phyloP scores from a whole-genome alignment of 2,113 vertebrate genomes.

The Thryonomys swinderianus region DNA sequence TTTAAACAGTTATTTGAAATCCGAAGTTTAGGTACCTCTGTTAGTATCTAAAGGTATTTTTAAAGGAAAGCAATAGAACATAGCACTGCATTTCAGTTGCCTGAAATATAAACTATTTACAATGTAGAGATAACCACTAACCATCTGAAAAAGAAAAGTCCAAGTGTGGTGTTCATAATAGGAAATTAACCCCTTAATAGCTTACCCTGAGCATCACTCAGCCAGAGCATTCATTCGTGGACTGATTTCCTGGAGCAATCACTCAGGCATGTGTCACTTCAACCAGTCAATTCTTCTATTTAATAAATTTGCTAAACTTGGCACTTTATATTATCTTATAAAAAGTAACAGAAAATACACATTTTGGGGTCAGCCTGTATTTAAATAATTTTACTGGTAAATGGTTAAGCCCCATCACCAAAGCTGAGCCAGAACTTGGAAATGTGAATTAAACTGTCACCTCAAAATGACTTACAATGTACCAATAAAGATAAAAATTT shows the following conservation, averaged over 20 bases:
- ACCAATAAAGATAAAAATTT: too few species aligned
- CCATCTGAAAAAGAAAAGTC: neutral
- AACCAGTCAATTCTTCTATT: neutral
- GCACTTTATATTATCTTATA: neutral
- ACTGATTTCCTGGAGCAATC: neutral
- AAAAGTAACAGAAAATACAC: neutral
- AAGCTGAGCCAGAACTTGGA: neutral
- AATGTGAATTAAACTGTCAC: conserved; percentile 18
- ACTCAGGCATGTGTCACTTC: neutral
- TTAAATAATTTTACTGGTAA: neutral
- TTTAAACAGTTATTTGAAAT: conserved; percentile 18
- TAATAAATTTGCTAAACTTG: neutral
- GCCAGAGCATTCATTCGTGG: neutral
- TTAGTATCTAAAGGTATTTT: conserved; percentile 4
- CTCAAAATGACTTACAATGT: too few species aligned
- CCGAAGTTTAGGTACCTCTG: neutral
- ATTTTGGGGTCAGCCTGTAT: neutral
- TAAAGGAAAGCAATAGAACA: neutral
- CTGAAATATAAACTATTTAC: neutral
- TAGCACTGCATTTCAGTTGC: neutral
- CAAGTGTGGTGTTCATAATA: neutral
- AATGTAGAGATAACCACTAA: neutral
- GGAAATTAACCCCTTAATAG: neutral
- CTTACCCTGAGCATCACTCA: neutral
- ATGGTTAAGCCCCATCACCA: neutral